Evolutionary conservation across 2,113 vertebrate species (phyloP).

Genomic region (Rhipidura dahli): DNA sequence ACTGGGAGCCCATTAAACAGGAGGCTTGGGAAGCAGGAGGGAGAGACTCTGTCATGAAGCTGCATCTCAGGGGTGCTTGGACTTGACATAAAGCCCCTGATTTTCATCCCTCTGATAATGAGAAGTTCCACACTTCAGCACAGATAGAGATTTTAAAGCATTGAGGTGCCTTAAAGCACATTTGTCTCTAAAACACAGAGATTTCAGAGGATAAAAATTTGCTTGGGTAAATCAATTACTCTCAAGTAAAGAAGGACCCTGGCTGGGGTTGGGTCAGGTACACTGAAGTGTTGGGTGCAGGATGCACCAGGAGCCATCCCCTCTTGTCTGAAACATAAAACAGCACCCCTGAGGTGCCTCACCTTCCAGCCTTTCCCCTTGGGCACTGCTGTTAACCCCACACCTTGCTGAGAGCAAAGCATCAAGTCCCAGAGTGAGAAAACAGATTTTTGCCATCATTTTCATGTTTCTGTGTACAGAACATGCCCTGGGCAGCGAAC

Average conservation of each 20-base stretch:
- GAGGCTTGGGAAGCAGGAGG: background rate
- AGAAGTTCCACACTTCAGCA: background rate
- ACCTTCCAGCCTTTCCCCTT: background rate
- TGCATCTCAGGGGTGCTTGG: background rate
- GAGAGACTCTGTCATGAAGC: background rate
- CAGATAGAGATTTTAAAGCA: background rate
- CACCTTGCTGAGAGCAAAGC: background rate
- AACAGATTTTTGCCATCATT: background rate
- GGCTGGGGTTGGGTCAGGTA: background rate
- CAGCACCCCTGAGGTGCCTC: background rate
- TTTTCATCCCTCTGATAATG: background rate
- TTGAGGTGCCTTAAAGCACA: background rate
- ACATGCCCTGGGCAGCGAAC: fast-evolving
- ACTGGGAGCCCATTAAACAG: background rate
- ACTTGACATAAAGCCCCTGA: background rate
- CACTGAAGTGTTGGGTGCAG: background rate
- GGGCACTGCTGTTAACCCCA: background rate
- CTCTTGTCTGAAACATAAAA: background rate
- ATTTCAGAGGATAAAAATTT: background rate
- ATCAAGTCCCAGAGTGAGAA: background rate
- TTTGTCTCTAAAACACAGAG: background rate
- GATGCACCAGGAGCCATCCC: background rate
- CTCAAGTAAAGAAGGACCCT: background rate
- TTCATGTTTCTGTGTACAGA: background rate
- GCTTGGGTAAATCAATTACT: background rate